Percentiles rank a stretch among this genome's conserved stretches.
These are phyloP conservation scores for Brienomyrus longianalis DNA, from an alignment of 2,113 vertebrate genomes.

Conservation along the genomic window DNA sequence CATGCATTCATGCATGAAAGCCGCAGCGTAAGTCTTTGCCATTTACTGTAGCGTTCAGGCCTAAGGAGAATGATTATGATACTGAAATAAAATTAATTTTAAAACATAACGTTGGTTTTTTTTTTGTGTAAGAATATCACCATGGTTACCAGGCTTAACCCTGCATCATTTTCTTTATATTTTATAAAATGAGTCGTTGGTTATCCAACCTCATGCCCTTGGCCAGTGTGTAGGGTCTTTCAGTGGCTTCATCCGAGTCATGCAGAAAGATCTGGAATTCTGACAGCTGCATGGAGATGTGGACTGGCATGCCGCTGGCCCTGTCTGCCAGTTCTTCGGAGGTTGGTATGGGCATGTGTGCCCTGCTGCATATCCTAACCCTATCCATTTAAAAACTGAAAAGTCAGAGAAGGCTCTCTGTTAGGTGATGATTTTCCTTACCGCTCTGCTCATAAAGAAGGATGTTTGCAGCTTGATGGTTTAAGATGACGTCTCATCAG, in stretches of 20 bases:
- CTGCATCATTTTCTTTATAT: background rate
- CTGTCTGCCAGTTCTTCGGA: background rate
- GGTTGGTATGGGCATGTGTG: background rate
- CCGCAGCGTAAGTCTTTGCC: background rate
- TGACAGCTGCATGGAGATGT: background rate
- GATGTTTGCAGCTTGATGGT: background rate
- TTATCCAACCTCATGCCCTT: background rate
- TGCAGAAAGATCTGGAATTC: background rate
- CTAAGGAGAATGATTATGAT: background rate
- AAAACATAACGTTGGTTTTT: background rate
- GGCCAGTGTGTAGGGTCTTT: background rate
- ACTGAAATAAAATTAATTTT: background rate
- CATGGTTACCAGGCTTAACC: background rate
- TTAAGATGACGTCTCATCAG: background rate
- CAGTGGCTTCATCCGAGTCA: background rate
- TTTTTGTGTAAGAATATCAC: background rate
- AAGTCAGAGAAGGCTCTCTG: background rate
- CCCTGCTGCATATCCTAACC: background rate
- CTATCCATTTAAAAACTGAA: background rate
- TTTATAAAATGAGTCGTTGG: background rate
- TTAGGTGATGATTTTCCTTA: background rate
- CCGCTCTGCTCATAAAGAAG: background rate
- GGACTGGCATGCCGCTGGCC: background rate
- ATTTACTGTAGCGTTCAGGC: background rate
- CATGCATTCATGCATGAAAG: background rate